Evolutionary conservation across 1,140 invertebrate genomes (phyloP), one percentile per base, ranked within the genome.

Genomic region (Megalonaias nervosa): DNA sequence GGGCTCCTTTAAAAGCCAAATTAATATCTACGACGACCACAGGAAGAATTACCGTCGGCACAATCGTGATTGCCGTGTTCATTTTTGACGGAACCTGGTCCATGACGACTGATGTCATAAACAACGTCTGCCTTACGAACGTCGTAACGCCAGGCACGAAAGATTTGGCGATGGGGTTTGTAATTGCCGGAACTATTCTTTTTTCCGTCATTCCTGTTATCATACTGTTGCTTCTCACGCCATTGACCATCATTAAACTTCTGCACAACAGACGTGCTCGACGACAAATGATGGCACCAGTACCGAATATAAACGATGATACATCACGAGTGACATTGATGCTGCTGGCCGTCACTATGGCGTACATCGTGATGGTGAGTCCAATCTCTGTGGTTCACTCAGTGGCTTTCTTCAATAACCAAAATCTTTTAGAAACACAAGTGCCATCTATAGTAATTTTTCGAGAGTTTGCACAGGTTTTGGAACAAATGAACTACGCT

Each of bases 1-100:
- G 79, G 62, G 84, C 85, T 57, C 86, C 86, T 16, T 62, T 87
- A 19, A 80, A 82, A 71, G 81, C 79, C 12, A 85, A 83, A 31
- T 16, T 66, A 1, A 79, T 87, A 31, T 66, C 69, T 58, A 81
- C 78, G 23, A 82, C 74, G 56, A n/a, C 75, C 13, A 74, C 60
- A 16, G 71, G 74, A 15, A 14, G 79, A 1, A n/a, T 21, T 15
- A 64, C 72, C 4, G 67, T 79, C 38, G 60, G 75, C 5, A 15
- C 56, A 1, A 62, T 79, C 23, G 71, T 82, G 61, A 23, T 81
- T 11, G 57, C 71, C 1, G 75, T 77, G 17, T 62, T 71, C 4
- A 71, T 67, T 6, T 81, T 79, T 66, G 82, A 77, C 48, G 58
- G 66, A 14, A 21, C 75, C 26, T 83, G 83, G 83, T 72, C 77